Percentiles rank a stretch among this genome's conserved stretches.
phyloP scores from a whole-genome alignment of 1,140 invertebrate species.

The Antheraea mylitta region DNA sequence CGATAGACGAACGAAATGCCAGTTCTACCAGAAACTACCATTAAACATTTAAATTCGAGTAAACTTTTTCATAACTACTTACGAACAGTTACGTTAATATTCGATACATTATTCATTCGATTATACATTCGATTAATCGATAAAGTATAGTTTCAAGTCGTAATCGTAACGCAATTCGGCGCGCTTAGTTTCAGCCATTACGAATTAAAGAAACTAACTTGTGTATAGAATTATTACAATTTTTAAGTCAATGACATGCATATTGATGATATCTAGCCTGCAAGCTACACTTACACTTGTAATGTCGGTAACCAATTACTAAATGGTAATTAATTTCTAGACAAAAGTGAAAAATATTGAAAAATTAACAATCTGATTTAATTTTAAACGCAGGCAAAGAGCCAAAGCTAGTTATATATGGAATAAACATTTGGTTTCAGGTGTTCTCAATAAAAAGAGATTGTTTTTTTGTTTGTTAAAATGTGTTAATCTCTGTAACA shows the following conservation, averaged over 20 bases:
- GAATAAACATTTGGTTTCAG: too few relatives aligned
- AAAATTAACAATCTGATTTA: too few relatives aligned
- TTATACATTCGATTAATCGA: slow-evolving; percentile 33
- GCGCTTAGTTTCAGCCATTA: slow-evolving; percentile 59
- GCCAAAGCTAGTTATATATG: too few relatives aligned
- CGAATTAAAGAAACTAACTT: slow-evolving; percentile 50
- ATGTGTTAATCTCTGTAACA: too few relatives aligned
- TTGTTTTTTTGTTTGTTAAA: too few relatives aligned
- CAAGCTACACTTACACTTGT: too few relatives aligned
- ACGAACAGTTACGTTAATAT: slow-evolving; percentile 53
- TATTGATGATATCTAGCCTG: too few relatives aligned
- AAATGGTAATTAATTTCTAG: too few relatives aligned
- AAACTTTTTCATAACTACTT: slow-evolving; percentile 45
- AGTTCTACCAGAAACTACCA: slow-evolving; percentile 64
- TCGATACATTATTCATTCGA: slow-evolving; percentile 38
- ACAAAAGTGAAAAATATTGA: too few relatives aligned
- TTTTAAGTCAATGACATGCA: background rate
- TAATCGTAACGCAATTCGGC: slow-evolving; percentile 64
- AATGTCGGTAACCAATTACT: too few relatives aligned
- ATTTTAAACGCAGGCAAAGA: too few relatives aligned
- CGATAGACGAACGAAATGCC: slow-evolving; percentile 48
- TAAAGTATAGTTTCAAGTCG: slow-evolving; percentile 49
- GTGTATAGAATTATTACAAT: slow-evolving; percentile 30
- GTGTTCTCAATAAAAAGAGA: too few relatives aligned
- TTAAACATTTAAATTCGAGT: slow-evolving; percentile 47